Conservation (phyloP, 35 echinoderm and acorn worm species). For the Stichopus chloronotus region DNA sequence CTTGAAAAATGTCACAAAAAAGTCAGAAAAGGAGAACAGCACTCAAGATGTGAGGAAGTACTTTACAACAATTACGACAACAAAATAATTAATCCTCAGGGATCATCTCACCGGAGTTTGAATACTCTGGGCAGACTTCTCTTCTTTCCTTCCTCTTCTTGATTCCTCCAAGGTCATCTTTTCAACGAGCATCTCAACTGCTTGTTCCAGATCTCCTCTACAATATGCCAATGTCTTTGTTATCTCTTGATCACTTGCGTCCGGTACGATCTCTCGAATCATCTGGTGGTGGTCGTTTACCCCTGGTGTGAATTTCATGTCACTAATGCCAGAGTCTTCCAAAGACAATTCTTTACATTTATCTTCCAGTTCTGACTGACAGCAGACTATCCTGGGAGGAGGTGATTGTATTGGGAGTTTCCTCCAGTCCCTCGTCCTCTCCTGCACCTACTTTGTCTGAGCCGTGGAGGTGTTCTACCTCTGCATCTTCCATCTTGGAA, state of each 20-base stretch:
- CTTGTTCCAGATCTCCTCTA: conserved; percentile 30
- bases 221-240: neutral
- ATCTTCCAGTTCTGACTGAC: neutral
- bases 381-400: neutral
- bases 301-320: neutral
- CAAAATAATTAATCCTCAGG: too few species aligned
- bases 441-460: neutral
- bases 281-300: neutral
- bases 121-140: neutral
- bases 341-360: neutral
- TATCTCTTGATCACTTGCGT: neutral
- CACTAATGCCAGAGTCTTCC: neutral
- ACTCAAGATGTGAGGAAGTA: too few species aligned
- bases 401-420: neutral
- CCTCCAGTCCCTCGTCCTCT: neutral
- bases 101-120: neutral
- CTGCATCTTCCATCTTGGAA: neutral
- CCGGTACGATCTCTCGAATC: neutral
- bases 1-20: neutral
- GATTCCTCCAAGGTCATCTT: neutral
- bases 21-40: neutral
- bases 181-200: conserved; percentile 21
- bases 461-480: neutral
- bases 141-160: neutral
- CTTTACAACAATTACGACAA: too few species aligned